Evolutionary conservation across 2,113 vertebrate genomes (phyloP), one percentile per base, ranked within the genome.

Genomic region (Bubo scandiacus): DNA sequence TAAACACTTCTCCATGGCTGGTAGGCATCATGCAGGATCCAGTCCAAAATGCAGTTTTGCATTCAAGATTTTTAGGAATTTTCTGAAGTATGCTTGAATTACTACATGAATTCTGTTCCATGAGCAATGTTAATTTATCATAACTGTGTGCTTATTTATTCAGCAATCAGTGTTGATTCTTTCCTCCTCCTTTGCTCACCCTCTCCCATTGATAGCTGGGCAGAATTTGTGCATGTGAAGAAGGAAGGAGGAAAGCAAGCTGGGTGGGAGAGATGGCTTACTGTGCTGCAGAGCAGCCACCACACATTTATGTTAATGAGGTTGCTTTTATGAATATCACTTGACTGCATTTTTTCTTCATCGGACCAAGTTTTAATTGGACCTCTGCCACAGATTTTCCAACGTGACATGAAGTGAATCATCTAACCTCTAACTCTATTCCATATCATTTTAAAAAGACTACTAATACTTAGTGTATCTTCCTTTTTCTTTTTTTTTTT

Each of bases 351-450:
- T 88, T 88, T 61, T 88, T 18, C 47, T 57, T 63, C 65, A 36
- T 34, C 52, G 70, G n/a, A 91, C 25, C 2, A 21, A 62, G 42
- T n/a, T 94, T 66, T 65, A 70, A 34, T 71, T 91, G 81, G 78
- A 92, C 18, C 16, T 92, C 78, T 91, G 84, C 49, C 89, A 95
- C 62, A 57, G 32, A 30, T 87, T 82, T 77, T 85, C 58, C 73
- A 77, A 21, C 30, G 42, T 51, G 62, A 77, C 85, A 45, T 49
- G 34, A 84, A 84, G 54, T 89, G 61, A 91, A 81, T 93, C 73
- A 89, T 75, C 23, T 32, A 61, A 49, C 11, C 5, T 77, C 40
- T 73, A 52, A 30, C 7, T 25, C 20, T 38, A 26, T 32, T 40
- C 19, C 65, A 6, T 23, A 58, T 27, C 0, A 51, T 54, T 92